Percentiles rank a stretch among this genome's conserved stretches.
These are phyloP conservation scores for Drymonia ruficornis DNA, from an alignment of 2,888 invertebrate species.

Conservation along the genomic window DNA sequence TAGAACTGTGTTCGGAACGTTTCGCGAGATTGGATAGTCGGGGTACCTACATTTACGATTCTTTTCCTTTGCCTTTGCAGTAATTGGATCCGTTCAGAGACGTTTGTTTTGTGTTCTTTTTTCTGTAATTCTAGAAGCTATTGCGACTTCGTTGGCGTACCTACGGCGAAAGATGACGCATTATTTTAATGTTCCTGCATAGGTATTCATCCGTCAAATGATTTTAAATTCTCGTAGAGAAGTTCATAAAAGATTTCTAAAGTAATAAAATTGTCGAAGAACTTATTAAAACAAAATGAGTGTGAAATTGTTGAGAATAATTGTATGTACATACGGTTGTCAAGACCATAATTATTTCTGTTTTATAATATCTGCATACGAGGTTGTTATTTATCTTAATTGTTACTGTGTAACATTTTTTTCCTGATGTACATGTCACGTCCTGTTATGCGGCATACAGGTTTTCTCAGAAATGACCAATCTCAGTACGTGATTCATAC, in stretches of 20 bases:
- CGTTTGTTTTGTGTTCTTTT: constrained; percentile 12
- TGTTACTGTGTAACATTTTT: too few species aligned
- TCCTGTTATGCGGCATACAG: background rate
- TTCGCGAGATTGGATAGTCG: constrained; percentile 18
- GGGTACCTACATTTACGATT: constrained; percentile 37
- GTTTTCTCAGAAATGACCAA: background rate
- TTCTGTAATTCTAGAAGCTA: background rate
- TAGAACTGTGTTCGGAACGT: constrained; percentile 16
- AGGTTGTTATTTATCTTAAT: too few species aligned
- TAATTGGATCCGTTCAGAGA: constrained; percentile 20
- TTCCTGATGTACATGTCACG: background rate
- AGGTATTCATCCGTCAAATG: too few species aligned
- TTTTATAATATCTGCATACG: too few species aligned
- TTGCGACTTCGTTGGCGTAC: background rate
- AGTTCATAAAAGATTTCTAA: too few species aligned
- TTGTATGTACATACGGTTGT: too few species aligned
- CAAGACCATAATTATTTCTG: too few species aligned
- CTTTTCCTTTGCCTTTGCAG: constrained; percentile 24
- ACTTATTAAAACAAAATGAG: too few species aligned
- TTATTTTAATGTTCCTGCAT: too few species aligned
- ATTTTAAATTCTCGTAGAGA: too few species aligned
- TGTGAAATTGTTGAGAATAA: too few species aligned
- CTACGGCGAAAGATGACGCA: background rate
- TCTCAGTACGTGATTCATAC: background rate
- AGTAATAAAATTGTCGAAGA: too few species aligned